These are phyloP conservation scores for Hyposoter didymator DNA, from an alignment of 2,888 invertebrate species.

Conservation along the genomic window DNA sequence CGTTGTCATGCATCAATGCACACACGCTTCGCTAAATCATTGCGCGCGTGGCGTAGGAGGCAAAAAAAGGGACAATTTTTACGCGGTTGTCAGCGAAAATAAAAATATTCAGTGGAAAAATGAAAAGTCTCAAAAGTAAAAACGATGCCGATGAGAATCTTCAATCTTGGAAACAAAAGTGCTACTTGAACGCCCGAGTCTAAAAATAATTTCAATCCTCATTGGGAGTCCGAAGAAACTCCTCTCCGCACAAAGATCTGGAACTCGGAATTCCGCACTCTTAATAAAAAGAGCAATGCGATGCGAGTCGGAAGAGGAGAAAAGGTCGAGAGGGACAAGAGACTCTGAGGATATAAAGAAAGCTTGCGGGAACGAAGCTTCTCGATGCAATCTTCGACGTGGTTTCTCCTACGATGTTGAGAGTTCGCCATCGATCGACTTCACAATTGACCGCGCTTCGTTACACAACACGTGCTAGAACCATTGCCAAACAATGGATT, in stretches of 20 bases:
- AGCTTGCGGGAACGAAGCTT: slow-evolving; percentile 19
- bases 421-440: slow-evolving; percentile 68
- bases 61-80: neutral
- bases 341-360: neutral
- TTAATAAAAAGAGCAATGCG: neutral
- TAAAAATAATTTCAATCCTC: neutral
- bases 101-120: too few relatives aligned
- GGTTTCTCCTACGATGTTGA: slow-evolving; percentile 31
- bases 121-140: neutral
- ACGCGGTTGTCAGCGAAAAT: neutral
- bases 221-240: neutral
- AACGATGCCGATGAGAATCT: neutral
- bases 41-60: neutral
- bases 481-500: slow-evolving; percentile 82
- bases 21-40: slow-evolving; percentile 3
- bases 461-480: slow-evolving; percentile 80
- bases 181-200: neutral
- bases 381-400: slow-evolving; percentile 17
- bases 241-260: neutral
- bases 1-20: slow-evolving; percentile 4
- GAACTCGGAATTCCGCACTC: neutral
- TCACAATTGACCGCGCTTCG: slow-evolving; percentile 76
- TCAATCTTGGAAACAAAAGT: neutral
- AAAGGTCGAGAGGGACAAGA: neutral
- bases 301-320: neutral